Conservation (phyloP, 2,888 invertebrate species). For the Rotaria macrura region DNA sequence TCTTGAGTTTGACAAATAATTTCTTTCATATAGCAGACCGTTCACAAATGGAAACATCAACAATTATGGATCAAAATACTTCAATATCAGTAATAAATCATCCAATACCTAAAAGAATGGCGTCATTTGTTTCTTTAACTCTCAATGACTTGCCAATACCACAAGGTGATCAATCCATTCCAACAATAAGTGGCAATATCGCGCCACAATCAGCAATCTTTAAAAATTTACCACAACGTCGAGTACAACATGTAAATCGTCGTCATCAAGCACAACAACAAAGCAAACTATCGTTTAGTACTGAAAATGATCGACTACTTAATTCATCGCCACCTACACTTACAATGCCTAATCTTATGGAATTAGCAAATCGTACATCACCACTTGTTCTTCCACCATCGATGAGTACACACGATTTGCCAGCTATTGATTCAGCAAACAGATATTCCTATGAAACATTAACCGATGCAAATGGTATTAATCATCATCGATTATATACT, state of each 20-base stretch:
- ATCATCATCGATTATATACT: background rate
- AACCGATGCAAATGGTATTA: background rate
- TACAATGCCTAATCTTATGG: background rate
- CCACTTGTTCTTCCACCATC: background rate
- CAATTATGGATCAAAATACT: background rate
- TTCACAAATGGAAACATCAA: background rate
- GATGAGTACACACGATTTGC: background rate
- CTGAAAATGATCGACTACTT: background rate
- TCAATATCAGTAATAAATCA: background rate
- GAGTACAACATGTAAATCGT: background rate
- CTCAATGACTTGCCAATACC: background rate
- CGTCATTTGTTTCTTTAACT: background rate
- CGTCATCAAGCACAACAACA: background rate
- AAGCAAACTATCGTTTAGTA: background rate
- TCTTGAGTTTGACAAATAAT: too few relatives aligned
- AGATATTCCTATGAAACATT: background rate
- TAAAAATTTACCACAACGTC: background rate
- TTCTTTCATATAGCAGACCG: background rate
- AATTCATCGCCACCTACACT: background rate
- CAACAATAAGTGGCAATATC: background rate
- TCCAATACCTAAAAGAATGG: background rate
- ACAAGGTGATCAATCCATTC: background rate
- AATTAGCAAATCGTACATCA: background rate
- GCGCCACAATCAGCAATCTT: background rate
- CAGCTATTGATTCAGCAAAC: background rate